phyloP scores from a whole-genome alignment of 2,113 vertebrate genomes.

The Motacilla tschutschensis region DNA sequence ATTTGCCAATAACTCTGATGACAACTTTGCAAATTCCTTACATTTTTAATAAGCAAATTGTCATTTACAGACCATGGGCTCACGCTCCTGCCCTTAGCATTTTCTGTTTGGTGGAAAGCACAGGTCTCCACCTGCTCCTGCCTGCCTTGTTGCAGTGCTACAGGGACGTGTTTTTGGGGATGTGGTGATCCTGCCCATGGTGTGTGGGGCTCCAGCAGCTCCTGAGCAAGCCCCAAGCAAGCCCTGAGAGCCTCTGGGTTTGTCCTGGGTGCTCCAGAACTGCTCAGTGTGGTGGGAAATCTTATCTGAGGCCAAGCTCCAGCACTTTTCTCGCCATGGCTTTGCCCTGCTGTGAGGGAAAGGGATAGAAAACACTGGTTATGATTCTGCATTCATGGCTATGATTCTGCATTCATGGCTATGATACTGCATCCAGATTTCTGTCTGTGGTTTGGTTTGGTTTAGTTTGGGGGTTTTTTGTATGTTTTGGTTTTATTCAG shows the following conservation, averaged over 20 bases:
- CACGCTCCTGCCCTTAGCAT: background rate
- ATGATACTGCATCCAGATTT: background rate
- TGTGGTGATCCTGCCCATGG: background rate
- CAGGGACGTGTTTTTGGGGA: accelerated
- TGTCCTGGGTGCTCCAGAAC: background rate
- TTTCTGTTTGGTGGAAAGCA: background rate
- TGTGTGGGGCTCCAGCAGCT: background rate
- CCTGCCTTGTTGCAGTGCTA: background rate
- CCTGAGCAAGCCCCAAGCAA: background rate
- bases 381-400: background rate
- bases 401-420: no score
- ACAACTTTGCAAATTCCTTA: background rate
- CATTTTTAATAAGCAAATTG: background rate
- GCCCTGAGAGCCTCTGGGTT: background rate
- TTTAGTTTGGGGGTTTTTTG: accelerated
- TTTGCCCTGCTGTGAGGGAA: background rate
- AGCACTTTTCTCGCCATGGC: background rate
- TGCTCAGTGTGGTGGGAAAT: background rate
- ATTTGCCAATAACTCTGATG: background rate
- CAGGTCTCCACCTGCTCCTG: background rate
- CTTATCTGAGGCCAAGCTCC: background rate
- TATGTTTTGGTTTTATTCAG: background rate
- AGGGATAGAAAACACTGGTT: background rate
- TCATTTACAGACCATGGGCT: background rate
- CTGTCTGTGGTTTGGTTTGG: background rate